Evolutionary conservation across 2,113 vertebrate genomes (phyloP), one percentile per base, ranked within the genome.

Genomic region (Pteruthius melanotis): DNA sequence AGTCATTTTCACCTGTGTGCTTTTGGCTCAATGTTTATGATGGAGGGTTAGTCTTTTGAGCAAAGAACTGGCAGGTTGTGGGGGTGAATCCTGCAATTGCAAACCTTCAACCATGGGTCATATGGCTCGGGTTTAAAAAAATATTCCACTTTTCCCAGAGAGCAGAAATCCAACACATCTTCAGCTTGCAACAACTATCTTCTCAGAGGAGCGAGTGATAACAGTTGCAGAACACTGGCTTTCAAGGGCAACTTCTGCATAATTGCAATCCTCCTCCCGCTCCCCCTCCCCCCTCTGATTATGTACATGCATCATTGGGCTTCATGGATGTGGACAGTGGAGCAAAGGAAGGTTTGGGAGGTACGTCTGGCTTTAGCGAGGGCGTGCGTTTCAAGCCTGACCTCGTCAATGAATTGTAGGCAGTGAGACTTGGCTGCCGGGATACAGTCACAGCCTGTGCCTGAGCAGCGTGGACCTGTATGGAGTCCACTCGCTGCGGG

Each of bases 401-500:
- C 97, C 99, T 98, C 4, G 99, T 99, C 97, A 99, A 98, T 3
- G 99, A 99, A 95, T 98, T 99, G 90, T 99, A 99, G 79, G 99
- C 93, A 66, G 98, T 98, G 97, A 99, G 98, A 93, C 99, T 98
- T 9, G 99, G 98, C 97, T 99, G 99, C 87, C 99, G 98, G 18
- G 99, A 98, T 75, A 99, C 98, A 98, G 98, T 98, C 97, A 98
- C 97, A 71, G 98, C 98, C 95, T 98, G 98, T 68, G 98, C 98
- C 91, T 97, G 98, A 2, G 97, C 84, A 87, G 98, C 97, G 45
- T 99, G 99, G 98, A 99, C 98, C 93, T 99, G 99, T 98, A 99
- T 99, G 66, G 99, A 99, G 99, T 99, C 99, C 97, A 99, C 99
- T 87, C 99, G 97, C 98, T 99, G 99, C 0, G 99, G 99, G 50